Evolutionary conservation across 2,113 vertebrate species (phyloP), one percentile per base, ranked within the genome.

Genomic region (Riparia riparia): DNA sequence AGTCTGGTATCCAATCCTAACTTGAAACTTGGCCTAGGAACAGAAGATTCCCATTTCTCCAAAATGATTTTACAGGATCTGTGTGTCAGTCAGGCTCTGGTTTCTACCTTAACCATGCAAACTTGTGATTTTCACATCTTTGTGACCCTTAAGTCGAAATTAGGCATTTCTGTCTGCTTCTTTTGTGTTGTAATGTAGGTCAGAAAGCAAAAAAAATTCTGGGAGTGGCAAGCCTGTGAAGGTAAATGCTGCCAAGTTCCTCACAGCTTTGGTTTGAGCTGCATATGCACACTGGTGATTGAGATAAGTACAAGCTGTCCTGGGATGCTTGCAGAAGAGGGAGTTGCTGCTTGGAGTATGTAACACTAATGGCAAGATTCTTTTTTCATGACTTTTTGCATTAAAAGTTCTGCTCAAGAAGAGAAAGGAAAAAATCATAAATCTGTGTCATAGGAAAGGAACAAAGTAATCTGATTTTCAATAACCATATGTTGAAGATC

Each of bases 251-350:
- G 86, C 65, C 89, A 95, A 84, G 77, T 53, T 91, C 37, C 61
- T 89, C 60, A 18, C 64, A 60, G 76, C 17, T 77, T 71, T 89
- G 49, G n/a, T 92, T 86, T 87, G 65, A 65, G 83, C 69, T 95
- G 47, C 65, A 37, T 42, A 10, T 81, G 57, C 64, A 72, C 22
- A 3, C 3, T 68, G 57, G 89, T 89, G 84, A 37, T 53, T 3
- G 4, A 91, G 93, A 89, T 74, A 92, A 65, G 63, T 82, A 61
- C 70, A 87, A 85, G 81, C 87, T 96, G 93, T 81, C 81, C 77
- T 89, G 44, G 39, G 90, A 60, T 93, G 51, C 66, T 71, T 11
- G 4, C 37, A 79, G 51, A 31, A 34, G 17, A 64, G 69, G 26
- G 72, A 84, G 60, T 86, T 83, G 64, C 64, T 89, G 12, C 32